These are phyloP conservation scores for Tetragonula carbonaria DNA, from an alignment of 2,888 invertebrate genomes.

Conservation along the genomic window DNA sequence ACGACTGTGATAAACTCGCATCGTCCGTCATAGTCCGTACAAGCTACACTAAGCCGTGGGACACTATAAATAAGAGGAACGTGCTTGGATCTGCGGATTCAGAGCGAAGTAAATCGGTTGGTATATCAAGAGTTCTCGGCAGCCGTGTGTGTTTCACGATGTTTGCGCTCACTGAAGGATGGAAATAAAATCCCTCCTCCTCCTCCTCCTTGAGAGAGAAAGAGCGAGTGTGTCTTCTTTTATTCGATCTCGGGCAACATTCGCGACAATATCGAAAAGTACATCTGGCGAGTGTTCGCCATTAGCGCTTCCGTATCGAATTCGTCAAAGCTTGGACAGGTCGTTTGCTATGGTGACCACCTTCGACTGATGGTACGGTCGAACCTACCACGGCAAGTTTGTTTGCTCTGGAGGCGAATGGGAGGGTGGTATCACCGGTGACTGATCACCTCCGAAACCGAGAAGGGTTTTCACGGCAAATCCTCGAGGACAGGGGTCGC, in stretches of 20 bases:
- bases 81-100: slow-evolving; percentile 1
- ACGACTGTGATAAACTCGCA: slow-evolving; percentile 34
- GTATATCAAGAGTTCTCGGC: not conserved
- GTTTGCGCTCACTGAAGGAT: not conserved
- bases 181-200: not conserved
- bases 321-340: slow-evolving; percentile 65
- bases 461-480: slow-evolving; percentile 71
- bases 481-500: slow-evolving; percentile 76
- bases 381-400: slow-evolving; percentile 64
- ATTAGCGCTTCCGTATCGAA: slow-evolving; percentile 37
- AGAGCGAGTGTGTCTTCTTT: not conserved
- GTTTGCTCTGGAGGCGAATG: slow-evolving; percentile 64
- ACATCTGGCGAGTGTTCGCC: not conserved
- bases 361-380: slow-evolving; percentile 67
- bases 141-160: not conserved
- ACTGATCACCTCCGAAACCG: slow-evolving; percentile 73
- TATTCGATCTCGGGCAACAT: not conserved
- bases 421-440: slow-evolving; percentile 62
- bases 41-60: not conserved
- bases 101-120: not conserved
- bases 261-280: not conserved
- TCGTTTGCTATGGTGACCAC: slow-evolving; percentile 63
- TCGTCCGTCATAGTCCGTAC: slow-evolving; percentile 21
- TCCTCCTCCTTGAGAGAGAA: not conserved
- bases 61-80: slow-evolving; percentile 19